A percentile compares a stretch with the other conserved stretches of the same genome.
Conservation (phyloP, 1,140 invertebrate species). For the Anthonomus grandis region DNA sequence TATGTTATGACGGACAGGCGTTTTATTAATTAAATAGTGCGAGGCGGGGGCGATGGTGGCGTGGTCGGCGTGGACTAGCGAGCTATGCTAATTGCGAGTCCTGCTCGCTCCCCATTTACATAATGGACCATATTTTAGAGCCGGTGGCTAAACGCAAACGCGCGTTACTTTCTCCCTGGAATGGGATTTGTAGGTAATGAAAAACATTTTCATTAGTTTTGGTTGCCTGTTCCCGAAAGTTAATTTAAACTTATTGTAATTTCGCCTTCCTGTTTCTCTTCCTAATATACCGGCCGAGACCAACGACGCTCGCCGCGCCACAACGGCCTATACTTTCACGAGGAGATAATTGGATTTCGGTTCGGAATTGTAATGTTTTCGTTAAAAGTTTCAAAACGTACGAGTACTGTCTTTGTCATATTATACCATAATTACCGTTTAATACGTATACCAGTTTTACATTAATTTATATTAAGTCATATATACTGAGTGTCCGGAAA, state of each 20-base stretch:
- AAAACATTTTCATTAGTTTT: slow-evolving; percentile 26
- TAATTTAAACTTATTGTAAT: slow-evolving; percentile 14
- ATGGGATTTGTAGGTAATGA: slow-evolving; percentile 24
- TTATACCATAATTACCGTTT: too few species aligned
- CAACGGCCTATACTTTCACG: too few species aligned
- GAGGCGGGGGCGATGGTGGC: too few species aligned
- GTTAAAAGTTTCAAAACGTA: too few species aligned
- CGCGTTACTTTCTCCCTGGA: slow-evolving; percentile 19
- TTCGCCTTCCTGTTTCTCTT: neutral
- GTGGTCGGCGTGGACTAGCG: too few species aligned
- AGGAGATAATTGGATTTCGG: too few species aligned
- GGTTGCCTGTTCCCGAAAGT: slow-evolving; percentile 18
- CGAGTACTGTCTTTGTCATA: too few species aligned
- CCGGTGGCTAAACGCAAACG: slow-evolving; percentile 23
- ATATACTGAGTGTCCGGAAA: too few species aligned
- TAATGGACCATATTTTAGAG: slow-evolving; percentile 34
- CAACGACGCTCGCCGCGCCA: too few species aligned
- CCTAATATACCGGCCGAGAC: neutral
- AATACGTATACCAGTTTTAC: too few species aligned
- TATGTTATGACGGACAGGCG: slow-evolving; percentile 25
- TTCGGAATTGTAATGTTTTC: too few species aligned
- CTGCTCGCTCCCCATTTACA: slow-evolving; percentile 29
- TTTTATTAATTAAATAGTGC: slow-evolving; percentile 31
- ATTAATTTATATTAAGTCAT: too few species aligned
- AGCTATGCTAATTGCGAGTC: slow-evolving; percentile 31